Evolutionary conservation across 1,140 invertebrate genomes (phyloP), one percentile per base, ranked within the genome.

Genomic region (Caerostris extrusa): DNA sequence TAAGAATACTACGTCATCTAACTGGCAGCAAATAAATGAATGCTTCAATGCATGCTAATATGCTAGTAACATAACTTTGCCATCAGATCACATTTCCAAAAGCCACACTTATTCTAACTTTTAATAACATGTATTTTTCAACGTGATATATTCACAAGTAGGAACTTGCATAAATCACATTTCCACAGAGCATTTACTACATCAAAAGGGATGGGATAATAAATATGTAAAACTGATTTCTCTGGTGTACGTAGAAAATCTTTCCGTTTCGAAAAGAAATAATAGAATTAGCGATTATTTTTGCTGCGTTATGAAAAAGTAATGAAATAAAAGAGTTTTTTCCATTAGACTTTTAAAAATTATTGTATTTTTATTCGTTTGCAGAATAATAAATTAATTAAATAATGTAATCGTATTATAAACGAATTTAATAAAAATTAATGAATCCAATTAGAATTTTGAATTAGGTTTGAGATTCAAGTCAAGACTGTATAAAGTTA

Each of bases 191-290:
- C 34, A 77, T 77, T 77, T 77, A 77, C 69, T 34, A 77, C 19
- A 77, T 77, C 69, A n/a, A 77, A 77, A 77, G 50, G 69, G 69
- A 50, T 34, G 34, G 69, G 69, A 77, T 77, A 77, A 77, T 77
- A 77, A 77, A 77, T n/a, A 50, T 34, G 7, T 77, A 77, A 77
- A 34, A 77, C 34, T n/a, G 34, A 34, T 34, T 19, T 71, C 69
- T 8, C 69, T n/a, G 6, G n/a, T 34, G 5, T 5, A 34, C 69
- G 50, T 77, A 50, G 14, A 34, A 50, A 77, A 77, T 77, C 69
- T 77, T 77, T 77, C 19, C 14, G n/a, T 10, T 50, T 8, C 19
- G 69, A 77, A 77, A 61, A 34, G 69, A 77, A 77, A 34, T 77
- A 77, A 77, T 77, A 50, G 50, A 50, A 77, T 77, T 12, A 77